Evolutionary conservation across 2,797 vertebrate genomes (phyloP).

Genomic region (Pseudochromis fuscus): DNA sequence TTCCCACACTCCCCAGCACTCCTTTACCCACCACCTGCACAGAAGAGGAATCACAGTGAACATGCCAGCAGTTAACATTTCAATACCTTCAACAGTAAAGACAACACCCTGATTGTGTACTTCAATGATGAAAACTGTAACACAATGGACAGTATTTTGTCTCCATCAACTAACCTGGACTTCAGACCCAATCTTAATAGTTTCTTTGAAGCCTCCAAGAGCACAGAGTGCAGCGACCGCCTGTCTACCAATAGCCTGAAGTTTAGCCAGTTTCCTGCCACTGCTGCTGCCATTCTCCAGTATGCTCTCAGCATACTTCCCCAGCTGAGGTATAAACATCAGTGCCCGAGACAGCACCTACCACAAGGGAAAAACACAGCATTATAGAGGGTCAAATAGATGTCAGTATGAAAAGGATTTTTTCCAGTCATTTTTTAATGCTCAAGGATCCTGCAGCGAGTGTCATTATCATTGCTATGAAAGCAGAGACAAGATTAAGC

Average conservation of each 20-base stretch:
- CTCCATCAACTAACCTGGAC: constrained; percentile 89
- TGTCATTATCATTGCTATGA: neutral
- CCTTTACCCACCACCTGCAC: constrained; percentile 95
- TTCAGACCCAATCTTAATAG: constrained; percentile 99
- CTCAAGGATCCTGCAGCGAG: neutral
- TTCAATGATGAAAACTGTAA: constrained; percentile 6
- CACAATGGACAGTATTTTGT: neutral
- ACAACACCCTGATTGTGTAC: neutral
- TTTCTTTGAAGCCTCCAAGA: constrained; percentile 98
- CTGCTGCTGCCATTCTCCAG: constrained; percentile 96
- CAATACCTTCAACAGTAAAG: neutral
- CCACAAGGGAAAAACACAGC: constrained; percentile 21
- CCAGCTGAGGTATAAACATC: constrained; percentile 98
- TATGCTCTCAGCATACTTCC: constrained; percentile 97
- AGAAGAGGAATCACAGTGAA: constrained; percentile 43
- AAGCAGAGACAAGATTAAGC: neutral
- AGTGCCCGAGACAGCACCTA: constrained; percentile 95
- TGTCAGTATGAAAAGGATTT: neutral
- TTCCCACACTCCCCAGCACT: constrained; percentile 93
- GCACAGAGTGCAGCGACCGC: constrained; percentile 98
- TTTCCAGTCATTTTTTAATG: neutral
- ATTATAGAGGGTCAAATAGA: constrained; percentile 1
- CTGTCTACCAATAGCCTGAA: constrained; percentile 96
- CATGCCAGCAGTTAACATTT: neutral
- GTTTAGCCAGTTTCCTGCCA: constrained; percentile 93